Percentiles rank a stretch among this genome's conserved stretches.
These are phyloP conservation scores for Panorpa germanica DNA, from an alignment of 2,888 invertebrate species.

Conservation along the genomic window DNA sequence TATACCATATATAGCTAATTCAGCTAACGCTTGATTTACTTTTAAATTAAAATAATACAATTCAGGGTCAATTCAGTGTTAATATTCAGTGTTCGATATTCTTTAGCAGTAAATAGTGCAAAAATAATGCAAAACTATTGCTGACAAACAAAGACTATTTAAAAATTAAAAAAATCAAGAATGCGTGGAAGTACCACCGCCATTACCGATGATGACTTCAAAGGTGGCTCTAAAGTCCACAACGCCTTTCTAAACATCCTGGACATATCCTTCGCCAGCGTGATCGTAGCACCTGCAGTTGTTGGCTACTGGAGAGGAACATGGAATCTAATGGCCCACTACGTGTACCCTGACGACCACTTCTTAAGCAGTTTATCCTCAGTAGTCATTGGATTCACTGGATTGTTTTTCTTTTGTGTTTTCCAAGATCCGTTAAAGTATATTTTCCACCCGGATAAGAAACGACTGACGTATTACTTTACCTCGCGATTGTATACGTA, in stretches of 20 bases:
- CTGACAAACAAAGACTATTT: too few species aligned
- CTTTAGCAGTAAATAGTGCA: too few species aligned
- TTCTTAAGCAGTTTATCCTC: constrained; percentile 46
- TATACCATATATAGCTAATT: too few species aligned
- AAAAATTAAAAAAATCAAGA: too few species aligned
- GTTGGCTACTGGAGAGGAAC: constrained; percentile 77
- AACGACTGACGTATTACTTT: constrained; percentile 45
- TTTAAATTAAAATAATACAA: too few species aligned
- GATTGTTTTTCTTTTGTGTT: constrained; percentile 48
- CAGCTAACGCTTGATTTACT: too few species aligned
- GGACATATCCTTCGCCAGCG: constrained; percentile 51
- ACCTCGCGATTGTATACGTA: constrained; percentile 55
- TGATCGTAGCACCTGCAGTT: constrained; percentile 60
- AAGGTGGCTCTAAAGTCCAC: too few species aligned
- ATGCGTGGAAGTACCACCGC: too few species aligned
- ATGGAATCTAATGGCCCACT: constrained; percentile 59
- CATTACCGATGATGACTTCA: too few species aligned
- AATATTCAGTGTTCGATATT: too few species aligned
- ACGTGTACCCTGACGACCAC: constrained; percentile 41
- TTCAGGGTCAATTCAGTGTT: too few species aligned
- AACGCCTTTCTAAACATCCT: constrained; percentile 42
- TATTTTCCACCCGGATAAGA: constrained; percentile 44
- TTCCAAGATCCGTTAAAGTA: constrained; percentile 40
- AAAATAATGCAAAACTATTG: too few species aligned
- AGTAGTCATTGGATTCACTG: constrained; percentile 46